Conservation (phyloP, 1,140 invertebrate genomes). For the Drosophila arizonae region DNA sequence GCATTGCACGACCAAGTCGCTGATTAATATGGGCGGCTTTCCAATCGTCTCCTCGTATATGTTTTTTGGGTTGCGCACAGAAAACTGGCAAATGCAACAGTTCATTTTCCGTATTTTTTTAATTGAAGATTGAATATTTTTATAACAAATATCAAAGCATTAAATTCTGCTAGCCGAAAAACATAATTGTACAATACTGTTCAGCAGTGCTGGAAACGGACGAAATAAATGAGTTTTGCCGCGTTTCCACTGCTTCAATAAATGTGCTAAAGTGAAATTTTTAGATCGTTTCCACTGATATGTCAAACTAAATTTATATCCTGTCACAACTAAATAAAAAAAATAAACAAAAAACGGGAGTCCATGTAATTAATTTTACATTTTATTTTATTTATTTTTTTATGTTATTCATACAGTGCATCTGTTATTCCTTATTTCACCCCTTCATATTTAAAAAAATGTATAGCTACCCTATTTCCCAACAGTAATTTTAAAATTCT, state of each 20-base stretch:
- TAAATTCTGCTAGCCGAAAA: conserved; percentile 17
- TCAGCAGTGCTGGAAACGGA: conserved; percentile 8
- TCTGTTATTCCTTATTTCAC: too few relatives aligned
- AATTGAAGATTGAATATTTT: conserved; percentile 6
- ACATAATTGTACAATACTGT: conserved; percentile 31
- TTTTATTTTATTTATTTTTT: too few relatives aligned
- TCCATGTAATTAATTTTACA: too few relatives aligned
- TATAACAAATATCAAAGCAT: conserved; percentile 30
- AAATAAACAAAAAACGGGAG: too few relatives aligned
- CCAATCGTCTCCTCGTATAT: conserved; percentile 65
- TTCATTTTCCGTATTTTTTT: conserved; percentile 47
- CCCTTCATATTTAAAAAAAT: too few relatives aligned
- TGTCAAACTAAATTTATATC: too few relatives aligned
- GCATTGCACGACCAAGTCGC: conserved; percentile 62
- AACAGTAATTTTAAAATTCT: conserved; percentile 33
- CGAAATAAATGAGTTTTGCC: background rate
- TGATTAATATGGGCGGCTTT: conserved; percentile 63
- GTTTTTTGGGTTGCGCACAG: conserved; percentile 63
- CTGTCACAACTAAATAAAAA: too few relatives aligned
- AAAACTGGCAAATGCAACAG: conserved; percentile 73
- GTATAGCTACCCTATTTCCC: too few relatives aligned
- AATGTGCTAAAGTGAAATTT: background rate
- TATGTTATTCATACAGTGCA: too few relatives aligned
- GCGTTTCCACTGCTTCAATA: conserved; percentile 7
- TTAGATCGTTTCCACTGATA: background rate